phyloP scores from a whole-genome alignment of 2,888 invertebrate species.

The Heliconius ismenius region DNA sequence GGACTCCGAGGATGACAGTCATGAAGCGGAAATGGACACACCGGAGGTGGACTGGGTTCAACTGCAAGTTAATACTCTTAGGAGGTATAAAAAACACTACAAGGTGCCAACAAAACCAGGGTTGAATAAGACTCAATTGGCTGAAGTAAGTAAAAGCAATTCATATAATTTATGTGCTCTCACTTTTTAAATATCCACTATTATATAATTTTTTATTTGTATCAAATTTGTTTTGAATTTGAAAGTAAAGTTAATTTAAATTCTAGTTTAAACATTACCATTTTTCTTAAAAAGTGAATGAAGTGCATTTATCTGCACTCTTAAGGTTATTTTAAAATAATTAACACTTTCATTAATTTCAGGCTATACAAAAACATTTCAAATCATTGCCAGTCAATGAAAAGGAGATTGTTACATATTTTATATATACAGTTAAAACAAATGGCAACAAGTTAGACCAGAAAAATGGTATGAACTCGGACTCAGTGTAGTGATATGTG shows the following conservation, averaged over 20 bases:
- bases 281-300: not conserved
- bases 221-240: not conserved
- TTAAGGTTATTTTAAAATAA: not conserved
- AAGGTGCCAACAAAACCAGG: constrained; percentile 95
- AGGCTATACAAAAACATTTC: constrained; percentile 97
- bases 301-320: not conserved
- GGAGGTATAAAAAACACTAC: constrained; percentile 95
- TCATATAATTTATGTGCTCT: not conserved
- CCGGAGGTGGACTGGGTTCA: constrained; percentile 97
- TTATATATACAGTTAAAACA: constrained; percentile 97
- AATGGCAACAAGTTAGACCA: constrained; percentile 94
- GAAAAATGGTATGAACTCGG: constrained; percentile 88
- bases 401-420: constrained; percentile 96
- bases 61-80: constrained; percentile 95
- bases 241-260: not conserved
- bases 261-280: not conserved
- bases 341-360: constrained; percentile 65
- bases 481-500: constrained; percentile 69
- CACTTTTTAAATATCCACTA: not conserved
- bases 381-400: constrained; percentile 96
- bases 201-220: not conserved
- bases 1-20: constrained; percentile 97
- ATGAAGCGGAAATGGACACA: constrained; percentile 94
- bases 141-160: constrained; percentile 87
- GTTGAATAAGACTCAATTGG: constrained; percentile 96